These are phyloP conservation scores for Glaucomys volans DNA, from an alignment of 2,113 vertebrate species.

Conservation along the genomic window DNA sequence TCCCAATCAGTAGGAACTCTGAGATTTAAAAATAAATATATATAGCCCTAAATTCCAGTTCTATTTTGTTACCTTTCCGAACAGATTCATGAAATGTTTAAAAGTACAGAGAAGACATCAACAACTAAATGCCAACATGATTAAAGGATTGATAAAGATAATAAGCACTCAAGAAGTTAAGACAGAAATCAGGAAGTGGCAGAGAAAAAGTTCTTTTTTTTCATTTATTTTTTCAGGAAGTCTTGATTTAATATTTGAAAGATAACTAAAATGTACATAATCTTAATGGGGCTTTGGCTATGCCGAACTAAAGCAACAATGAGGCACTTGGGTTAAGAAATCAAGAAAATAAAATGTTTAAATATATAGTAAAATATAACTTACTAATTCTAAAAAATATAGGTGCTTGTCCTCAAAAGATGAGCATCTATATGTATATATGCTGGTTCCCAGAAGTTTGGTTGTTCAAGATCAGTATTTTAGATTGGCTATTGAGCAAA, in stretches of 20 bases:
- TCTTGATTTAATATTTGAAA: not conserved
- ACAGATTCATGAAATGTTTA: not conserved
- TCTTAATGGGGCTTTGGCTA: not conserved
- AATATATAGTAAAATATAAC: not conserved
- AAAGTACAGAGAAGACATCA: not conserved
- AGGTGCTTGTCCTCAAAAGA: not conserved
- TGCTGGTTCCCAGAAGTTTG: not conserved
- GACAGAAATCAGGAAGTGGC: not conserved
- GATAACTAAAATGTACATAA: not conserved
- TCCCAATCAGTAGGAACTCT: not conserved
- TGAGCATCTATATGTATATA: not conserved
- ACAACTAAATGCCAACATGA: not conserved
- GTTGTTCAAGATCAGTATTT: not conserved
- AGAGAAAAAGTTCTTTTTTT: not conserved
- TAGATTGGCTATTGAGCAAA: not conserved
- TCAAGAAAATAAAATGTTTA: not conserved
- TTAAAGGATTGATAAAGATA: not conserved
- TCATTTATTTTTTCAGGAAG: not conserved
- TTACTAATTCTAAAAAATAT: not conserved
- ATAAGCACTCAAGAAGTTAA: not conserved
- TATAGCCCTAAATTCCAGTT: not conserved
- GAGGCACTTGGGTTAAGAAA: not conserved
- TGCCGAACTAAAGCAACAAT: not conserved
- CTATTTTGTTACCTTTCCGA: not conserved
- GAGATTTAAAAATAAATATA: slow-evolving; percentile 7